Base-by-base conservation (phyloP, 1,140 invertebrate genomes). In the Pectinophora gossypiella region DNA sequence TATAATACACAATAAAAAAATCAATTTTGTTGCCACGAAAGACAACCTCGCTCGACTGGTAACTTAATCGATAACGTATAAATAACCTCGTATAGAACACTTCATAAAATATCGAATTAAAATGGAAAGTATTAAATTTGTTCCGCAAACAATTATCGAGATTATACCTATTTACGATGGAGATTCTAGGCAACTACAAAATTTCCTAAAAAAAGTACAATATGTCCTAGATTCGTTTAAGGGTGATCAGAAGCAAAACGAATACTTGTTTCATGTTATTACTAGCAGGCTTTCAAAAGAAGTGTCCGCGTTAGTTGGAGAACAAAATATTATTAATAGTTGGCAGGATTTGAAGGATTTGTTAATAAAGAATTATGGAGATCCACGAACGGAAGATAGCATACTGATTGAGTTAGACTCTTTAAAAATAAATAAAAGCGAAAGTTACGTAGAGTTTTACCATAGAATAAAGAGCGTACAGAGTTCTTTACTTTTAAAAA, bases 261-360 rank as follows among this genome's bases (percentile, higher is more conserved):
- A 38, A 38, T 38, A 38, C 35, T 38, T 38, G 35, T 38, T 6
- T 38, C 35, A 38, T 13, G 13, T 38, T 6, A 38, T 38, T 6
- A 38, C 35, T 6, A 38, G 35, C n/a, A 38, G 35, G n/a, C 35
- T 38, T 38, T 38, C n/a, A n/a, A n/a, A n/a, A n/a, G n/a, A n/a
- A n/a, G n/a, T n/a, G 5, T 5, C 23, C 5, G 23, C 12, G n/a
- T 38, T 38, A 38, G 35, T 38, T 3, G 35, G n/a, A 38, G 35
- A 13, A 13, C 35, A 38, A 15, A 38, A 38, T 13, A 38, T 6
- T 38, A 38, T 38, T 15, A 38, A 15, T 38, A 9, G 4, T 6
- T 38, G 35, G 35, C 35, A 38, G 13, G 35, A 38, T 3, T 15
- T 38, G n/a, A 38, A 38, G 13, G n/a, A 38, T n/a, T 38, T 38